Conservation (phyloP, 2,797 vertebrate species). For the Pteropus rufus region DNA sequence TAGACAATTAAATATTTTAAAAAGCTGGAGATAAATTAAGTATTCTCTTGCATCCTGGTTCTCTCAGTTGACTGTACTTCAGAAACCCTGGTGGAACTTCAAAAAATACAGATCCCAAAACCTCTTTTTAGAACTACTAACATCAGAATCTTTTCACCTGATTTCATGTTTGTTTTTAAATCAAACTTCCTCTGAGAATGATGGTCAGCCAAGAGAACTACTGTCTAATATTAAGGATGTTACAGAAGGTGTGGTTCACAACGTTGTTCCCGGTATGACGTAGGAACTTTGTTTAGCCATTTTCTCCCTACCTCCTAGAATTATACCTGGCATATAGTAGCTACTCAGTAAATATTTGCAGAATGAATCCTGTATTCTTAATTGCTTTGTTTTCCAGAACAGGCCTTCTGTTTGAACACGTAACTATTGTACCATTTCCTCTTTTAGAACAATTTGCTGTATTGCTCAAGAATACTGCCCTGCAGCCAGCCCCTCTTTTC, state of each 20-base stretch:
- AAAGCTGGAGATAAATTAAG: neutral
- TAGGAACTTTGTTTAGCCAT: neutral
- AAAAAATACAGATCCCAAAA: neutral
- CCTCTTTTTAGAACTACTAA: neutral
- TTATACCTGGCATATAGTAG: neutral
- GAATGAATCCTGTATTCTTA: neutral
- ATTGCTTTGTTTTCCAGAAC: conserved; percentile 17
- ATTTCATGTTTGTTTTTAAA: neutral
- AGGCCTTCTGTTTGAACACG: neutral
- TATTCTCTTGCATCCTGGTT: neutral
- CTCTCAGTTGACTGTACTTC: neutral
- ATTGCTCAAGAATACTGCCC: neutral
- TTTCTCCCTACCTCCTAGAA: neutral
- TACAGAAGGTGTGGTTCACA: neutral
- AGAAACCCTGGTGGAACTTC: neutral
- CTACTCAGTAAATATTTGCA: neutral
- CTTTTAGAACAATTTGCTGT: neutral
- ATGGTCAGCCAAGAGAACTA: neutral
- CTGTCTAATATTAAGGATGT: neutral
- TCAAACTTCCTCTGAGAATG: neutral
- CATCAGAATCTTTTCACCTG: neutral
- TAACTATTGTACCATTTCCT: neutral
- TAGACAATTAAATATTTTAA: neutral
- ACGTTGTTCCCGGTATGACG: fast-evolving
- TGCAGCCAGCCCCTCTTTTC: neutral